Evolutionary conservation across 1,140 invertebrate genomes (phyloP).

Genomic region (Meteorus sp.): DNA sequence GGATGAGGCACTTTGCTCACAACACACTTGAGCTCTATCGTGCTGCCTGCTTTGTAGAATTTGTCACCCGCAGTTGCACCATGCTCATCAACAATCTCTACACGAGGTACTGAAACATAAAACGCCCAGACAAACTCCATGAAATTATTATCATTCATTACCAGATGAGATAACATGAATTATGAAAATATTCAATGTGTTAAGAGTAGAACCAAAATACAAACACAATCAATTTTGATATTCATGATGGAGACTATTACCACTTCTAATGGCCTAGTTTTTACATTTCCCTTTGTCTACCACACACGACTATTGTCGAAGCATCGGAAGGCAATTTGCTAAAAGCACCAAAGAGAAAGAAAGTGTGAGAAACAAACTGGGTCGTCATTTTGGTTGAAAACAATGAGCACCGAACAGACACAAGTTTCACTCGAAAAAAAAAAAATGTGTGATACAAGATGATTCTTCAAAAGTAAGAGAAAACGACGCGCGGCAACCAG

Average conservation of each 20-base stretch:
- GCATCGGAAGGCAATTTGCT: constrained; percentile 33
- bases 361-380: constrained; percentile 5
- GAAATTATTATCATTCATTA: too few species aligned
- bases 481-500: not conserved
- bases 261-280: not conserved
- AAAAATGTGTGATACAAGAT: not conserved
- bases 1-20: constrained; percentile 80
- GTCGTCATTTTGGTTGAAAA: constrained; percentile 9
- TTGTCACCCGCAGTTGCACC: constrained; percentile 77
- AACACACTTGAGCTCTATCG: constrained; percentile 82
- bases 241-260: not conserved
- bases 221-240: too few species aligned
- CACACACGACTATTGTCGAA: constrained; percentile 4
- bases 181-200: not conserved
- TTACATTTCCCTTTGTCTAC: not conserved
- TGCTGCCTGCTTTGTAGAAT: constrained; percentile 85
- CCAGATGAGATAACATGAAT: too few species aligned
- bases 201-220: too few species aligned
- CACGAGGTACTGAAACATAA: constrained; percentile 72
- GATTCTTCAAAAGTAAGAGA: not conserved
- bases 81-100: constrained; percentile 81
- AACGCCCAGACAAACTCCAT: not conserved
- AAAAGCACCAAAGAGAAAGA: constrained; percentile 27
- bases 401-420: constrained; percentile 8
- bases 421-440: constrained; percentile 9